Base-by-base conservation (phyloP, 1,140 invertebrate species). In the Cydia amplana region DNA sequence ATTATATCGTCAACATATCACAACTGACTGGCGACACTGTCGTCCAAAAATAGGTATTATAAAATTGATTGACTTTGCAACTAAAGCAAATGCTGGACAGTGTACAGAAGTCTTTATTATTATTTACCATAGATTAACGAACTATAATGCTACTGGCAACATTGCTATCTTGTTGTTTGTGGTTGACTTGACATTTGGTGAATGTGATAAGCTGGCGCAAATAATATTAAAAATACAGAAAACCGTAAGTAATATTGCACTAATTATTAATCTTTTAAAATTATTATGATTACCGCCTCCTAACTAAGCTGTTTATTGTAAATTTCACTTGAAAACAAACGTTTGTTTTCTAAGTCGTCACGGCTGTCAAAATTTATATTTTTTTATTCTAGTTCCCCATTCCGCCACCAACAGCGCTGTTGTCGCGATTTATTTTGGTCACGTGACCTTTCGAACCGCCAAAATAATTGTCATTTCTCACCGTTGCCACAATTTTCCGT, bases 381-480 rank as follows among this genome's bases (percentile, higher is more conserved):
- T 85, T 81, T 82, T 83, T 74, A 83, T 78, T 82, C 74, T 86
- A 87, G 81, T 89, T 82, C 75, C 0, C 23, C 32, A 67, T 75
- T 36, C 10, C 55, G 25, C 72, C 81, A 78, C 73, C 20, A 32
- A 64, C 12, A 32, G 83, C 84, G 86, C 78, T 82, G 67, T 28
- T 1, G 64, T 84, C 81, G 78, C 32, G 36, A 80, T 60, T 82
- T 90, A 91, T 91, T 92, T 86, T 91, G 85, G 67, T 92, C 90
- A 92, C 91, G 90, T 92, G 90, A 91, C 79, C 79, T 76, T 67
- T 82, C 85, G 76, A 90, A 91, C 91, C 91, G 91, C 91, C 91
- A 91, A 93, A 91, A 91, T 86, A 82, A 75, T 82, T 87, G 85
- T 87, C 86, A 88, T 73, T 81, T 83, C 83, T 87, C 80, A 84